Evolutionary conservation across 2,113 vertebrate species (phyloP).

Genomic region (Crotalus viridis): DNA sequence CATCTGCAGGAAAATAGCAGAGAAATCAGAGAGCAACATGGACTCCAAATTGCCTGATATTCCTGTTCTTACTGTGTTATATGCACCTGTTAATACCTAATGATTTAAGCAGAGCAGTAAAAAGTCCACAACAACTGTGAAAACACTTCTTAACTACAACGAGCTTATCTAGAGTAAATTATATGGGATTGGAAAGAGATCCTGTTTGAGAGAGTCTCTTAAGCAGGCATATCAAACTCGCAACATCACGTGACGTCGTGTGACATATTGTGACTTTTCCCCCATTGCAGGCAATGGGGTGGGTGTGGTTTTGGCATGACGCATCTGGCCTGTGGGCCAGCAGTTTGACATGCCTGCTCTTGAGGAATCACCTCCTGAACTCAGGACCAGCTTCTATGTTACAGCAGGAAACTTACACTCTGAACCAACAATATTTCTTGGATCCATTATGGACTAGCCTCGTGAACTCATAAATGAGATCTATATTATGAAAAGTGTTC

Average conservation of each 20-base stretch:
- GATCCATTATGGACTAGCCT: not conserved
- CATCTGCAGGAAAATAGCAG: not conserved
- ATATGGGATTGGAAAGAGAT: not conserved
- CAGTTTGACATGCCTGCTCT: too few relatives aligned
- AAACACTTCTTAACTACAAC: not conserved
- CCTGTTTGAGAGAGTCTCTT: not conserved
- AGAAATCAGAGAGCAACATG: not conserved
- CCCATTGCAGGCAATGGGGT: too few relatives aligned
- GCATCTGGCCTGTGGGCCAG: too few relatives aligned
- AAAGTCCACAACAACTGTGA: not conserved
- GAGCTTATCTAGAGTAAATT: not conserved
- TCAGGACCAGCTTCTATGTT: not conserved
- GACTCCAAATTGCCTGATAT: not conserved
- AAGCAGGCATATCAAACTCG: too few relatives aligned
- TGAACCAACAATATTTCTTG: not conserved
- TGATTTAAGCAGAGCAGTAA: not conserved
- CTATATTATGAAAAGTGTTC: not conserved
- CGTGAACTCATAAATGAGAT: not conserved
- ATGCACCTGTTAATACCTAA: not conserved
- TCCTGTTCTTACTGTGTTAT: not conserved
- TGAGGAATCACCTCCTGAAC: not conserved
- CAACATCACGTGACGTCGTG: too few relatives aligned
- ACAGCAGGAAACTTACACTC: not conserved
- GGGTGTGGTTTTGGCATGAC: too few relatives aligned
- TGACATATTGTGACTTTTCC: too few relatives aligned